These are phyloP conservation scores for Luscinia luscinia DNA, from an alignment of 2,797 vertebrate genomes.

Conservation along the genomic window DNA sequence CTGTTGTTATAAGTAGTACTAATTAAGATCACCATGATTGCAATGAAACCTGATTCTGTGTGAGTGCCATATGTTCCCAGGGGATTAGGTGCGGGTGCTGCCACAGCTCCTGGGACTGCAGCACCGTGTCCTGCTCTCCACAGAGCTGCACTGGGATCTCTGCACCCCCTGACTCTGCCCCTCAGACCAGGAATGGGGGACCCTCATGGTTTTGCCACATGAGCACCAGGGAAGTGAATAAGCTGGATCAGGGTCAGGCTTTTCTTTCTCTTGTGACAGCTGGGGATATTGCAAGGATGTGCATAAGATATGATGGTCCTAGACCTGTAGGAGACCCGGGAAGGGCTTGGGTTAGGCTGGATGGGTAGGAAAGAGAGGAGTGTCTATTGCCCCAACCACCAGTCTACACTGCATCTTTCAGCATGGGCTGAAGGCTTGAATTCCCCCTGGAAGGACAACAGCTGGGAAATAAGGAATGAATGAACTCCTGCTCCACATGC, in stretches of 20 bases:
- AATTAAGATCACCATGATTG: slow-evolving; percentile 21
- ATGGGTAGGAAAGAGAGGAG: background rate
- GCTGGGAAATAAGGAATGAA: background rate
- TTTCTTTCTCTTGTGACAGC: background rate
- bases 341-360: background rate
- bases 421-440: background rate
- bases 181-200: rapidly evolving
- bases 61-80: background rate
- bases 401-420: background rate
- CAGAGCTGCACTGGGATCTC: background rate
- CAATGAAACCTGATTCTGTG: background rate
- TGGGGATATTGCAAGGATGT: background rate
- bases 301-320: background rate
- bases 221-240: background rate
- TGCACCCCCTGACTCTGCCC: background rate
- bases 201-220: background rate
- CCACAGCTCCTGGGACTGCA: background rate
- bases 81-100: background rate
- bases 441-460: background rate
- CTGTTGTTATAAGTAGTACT: slow-evolving; percentile 19
- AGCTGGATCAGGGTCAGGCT: background rate
- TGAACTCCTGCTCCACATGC: background rate
- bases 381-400: background rate
- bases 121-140: rapidly evolving
- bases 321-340: background rate